Percentiles rank a stretch among this genome's conserved stretches.
These are phyloP conservation scores for Potamarius usumacintae DNA, from an alignment of 2,113 vertebrate genomes.

Conservation along the genomic window DNA sequence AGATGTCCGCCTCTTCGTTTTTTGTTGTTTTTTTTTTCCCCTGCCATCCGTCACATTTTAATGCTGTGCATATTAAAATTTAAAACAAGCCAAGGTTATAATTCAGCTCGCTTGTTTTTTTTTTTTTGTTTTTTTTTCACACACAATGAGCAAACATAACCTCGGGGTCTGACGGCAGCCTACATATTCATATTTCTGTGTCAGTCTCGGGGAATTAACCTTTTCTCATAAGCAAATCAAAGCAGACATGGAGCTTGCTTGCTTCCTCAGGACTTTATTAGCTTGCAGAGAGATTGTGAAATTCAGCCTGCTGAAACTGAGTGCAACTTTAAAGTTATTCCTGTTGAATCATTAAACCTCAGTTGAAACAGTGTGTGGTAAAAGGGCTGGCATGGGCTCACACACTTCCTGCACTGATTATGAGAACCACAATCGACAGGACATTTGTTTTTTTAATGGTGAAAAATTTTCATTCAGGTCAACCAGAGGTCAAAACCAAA, in stretches of 20 bases:
- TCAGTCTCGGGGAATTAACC: constrained; percentile 13
- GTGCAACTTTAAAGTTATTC: neutral
- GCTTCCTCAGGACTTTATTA: constrained; percentile 5
- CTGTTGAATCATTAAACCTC: neutral
- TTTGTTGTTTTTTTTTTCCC: no score
- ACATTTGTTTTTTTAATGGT: neutral
- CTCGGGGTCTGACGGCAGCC: constrained; percentile 5
- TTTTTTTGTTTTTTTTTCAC: neutral
- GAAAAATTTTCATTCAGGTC: neutral
- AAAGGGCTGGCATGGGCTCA: neutral
- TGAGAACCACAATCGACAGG: neutral
- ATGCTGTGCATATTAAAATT: constrained; percentile 3
- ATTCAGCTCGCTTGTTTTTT: neutral
- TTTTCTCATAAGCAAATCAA: constrained; percentile 14
- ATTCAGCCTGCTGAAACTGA: neutral
- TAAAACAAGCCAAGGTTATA: neutral
- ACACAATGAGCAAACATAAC: constrained; percentile 18
- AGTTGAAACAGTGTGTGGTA: neutral
- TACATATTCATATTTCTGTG: constrained; percentile 5
- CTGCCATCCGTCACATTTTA: neutral
- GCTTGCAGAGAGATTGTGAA: neutral
- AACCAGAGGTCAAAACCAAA: neutral
- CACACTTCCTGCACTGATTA: neutral
- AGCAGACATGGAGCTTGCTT: neutral
- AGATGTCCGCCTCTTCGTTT: neutral